Conservation (phyloP, 2,797 vertebrate species). For the Mormyrops attenuatus region DNA sequence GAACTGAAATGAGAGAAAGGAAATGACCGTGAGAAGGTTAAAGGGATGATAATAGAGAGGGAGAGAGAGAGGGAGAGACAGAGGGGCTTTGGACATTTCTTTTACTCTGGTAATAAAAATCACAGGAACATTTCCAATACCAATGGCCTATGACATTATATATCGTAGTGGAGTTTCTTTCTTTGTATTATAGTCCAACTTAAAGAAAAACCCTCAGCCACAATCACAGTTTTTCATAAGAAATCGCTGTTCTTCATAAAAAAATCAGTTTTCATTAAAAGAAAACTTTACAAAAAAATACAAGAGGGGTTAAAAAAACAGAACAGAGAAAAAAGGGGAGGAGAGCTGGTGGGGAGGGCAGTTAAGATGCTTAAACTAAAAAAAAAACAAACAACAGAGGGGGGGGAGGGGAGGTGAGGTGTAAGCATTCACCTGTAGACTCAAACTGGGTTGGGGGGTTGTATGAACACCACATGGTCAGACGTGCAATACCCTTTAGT, state of each 20-base stretch:
- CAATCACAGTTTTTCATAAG: not conserved
- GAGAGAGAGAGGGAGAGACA: not conserved
- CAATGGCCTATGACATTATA: slow-evolving; percentile 13
- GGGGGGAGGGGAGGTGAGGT: not conserved
- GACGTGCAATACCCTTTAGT: not conserved
- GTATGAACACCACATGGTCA: not conserved
- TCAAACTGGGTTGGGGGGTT: not conserved
- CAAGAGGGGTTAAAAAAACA: not conserved
- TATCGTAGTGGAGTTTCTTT: not conserved
- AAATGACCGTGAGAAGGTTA: not conserved
- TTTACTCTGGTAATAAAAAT: slow-evolving; percentile 16
- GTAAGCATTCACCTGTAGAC: not conserved
- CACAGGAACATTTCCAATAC: slow-evolving; percentile 5
- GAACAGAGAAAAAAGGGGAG: not conserved
- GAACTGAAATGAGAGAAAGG: not conserved
- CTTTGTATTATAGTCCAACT: not conserved
- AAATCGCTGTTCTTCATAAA: not conserved
- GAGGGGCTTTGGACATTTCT: not conserved
- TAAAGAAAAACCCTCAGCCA: not conserved
- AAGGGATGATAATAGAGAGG: not conserved
- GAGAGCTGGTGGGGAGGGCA: not conserved
- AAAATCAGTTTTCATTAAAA: not conserved
- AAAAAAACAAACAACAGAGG: not conserved
- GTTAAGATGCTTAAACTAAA: not conserved
- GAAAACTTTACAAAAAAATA: not conserved